Conservation (phyloP, 2,888 invertebrate genomes). For the Shargacucullia verbasci region DNA sequence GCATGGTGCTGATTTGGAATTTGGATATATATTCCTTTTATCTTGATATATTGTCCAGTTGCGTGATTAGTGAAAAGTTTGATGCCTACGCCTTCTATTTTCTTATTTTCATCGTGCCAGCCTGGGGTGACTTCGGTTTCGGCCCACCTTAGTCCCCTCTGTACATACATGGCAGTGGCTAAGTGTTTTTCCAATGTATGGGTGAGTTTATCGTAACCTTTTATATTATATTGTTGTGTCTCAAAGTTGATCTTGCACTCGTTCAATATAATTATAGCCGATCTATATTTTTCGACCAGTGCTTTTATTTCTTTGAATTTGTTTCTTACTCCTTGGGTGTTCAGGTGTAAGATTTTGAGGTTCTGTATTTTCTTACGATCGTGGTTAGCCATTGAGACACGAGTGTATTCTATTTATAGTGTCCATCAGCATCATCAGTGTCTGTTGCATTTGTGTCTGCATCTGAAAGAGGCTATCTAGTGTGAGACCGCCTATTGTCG, state of each 20-base stretch:
- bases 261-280: constrained; percentile 6
- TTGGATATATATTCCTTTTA: constrained; percentile 16
- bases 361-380: constrained; percentile 4
- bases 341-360: constrained; percentile 4
- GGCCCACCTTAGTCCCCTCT: constrained; percentile 6
- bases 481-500: constrained; percentile 7
- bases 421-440: constrained; percentile 17
- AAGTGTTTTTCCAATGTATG: constrained; percentile 19
- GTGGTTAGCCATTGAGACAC: constrained; percentile 1
- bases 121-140: constrained; percentile 10
- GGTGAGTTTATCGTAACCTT: constrained; percentile 20
- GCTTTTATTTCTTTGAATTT: constrained; percentile 2
- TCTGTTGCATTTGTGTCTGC: constrained; percentile 21
- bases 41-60: constrained; percentile 11
- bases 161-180: constrained; percentile 18
- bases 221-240: constrained; percentile 14
- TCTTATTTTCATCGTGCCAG: constrained; percentile 14
- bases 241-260: constrained; percentile 14
- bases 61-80: constrained; percentile 18
- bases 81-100: constrained; percentile 24
- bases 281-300: constrained; percentile 5
- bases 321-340: constrained; percentile 3
- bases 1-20: constrained; percentile 22
- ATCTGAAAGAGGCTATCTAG: constrained; percentile 22
- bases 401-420: constrained; percentile 12